Percentiles rank a stretch among this genome's conserved stretches.
Evolutionary conservation across 1,140 invertebrate genomes (phyloP).

Genomic region (Drosophila persimilis): DNA sequence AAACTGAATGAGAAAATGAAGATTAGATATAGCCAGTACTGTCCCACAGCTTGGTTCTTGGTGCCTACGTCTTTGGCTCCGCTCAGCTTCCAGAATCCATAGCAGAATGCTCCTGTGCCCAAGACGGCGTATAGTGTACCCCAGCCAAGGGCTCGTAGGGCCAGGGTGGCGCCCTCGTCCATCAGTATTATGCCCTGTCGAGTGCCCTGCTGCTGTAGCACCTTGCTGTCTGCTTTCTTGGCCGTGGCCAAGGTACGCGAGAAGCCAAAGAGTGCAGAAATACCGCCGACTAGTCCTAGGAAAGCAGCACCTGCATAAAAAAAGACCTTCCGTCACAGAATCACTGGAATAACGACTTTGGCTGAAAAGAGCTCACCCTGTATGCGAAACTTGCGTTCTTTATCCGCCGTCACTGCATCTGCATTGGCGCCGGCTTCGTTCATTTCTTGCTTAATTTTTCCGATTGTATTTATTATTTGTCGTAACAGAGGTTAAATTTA

Average conservation of each 20-base stretch:
- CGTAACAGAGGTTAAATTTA: constrained; percentile 34
- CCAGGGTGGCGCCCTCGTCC: constrained; percentile 91
- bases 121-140: constrained; percentile 93
- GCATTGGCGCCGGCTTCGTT: constrained; percentile 45
- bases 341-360: constrained; percentile 9
- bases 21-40: neutral
- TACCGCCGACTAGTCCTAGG: constrained; percentile 89
- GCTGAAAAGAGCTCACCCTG: constrained; percentile 50
- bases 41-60: too few relatives aligned
- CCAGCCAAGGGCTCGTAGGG: constrained; percentile 92
- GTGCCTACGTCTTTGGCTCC: constrained; percentile 89
- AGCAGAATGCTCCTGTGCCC: constrained; percentile 92
- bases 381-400: constrained; percentile 66
- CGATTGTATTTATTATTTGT: constrained; percentile 29
- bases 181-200: constrained; percentile 86
- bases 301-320: constrained; percentile 88
- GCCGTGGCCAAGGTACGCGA: constrained; percentile 89
- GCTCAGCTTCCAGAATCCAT: constrained; percentile 93
- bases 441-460: constrained; percentile 31
- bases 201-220: constrained; percentile 92
- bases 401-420: constrained; percentile 60
- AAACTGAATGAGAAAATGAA: constrained; percentile 82
- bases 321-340: neutral
- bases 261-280: constrained; percentile 93
- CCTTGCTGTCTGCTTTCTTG: constrained; percentile 91